Percentiles rank a stretch among this genome's conserved stretches.
Conservation (phyloP, 1,140 invertebrate genomes). For the Drosophila watanabei region DNA sequence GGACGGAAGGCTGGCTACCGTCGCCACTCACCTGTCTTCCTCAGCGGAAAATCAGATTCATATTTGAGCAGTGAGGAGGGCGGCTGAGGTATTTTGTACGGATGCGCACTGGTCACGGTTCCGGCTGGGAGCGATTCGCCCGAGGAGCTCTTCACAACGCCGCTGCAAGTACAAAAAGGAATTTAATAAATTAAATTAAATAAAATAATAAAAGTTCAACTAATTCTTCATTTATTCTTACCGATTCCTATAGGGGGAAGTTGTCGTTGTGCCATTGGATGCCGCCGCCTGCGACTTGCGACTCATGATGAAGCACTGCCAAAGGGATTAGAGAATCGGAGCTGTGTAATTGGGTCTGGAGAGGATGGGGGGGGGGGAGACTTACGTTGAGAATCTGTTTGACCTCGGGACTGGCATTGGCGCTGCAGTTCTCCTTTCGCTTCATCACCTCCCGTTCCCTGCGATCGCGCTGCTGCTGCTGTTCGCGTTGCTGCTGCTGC, state of each 20-base stretch:
- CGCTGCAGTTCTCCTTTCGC: slow-evolving; percentile 97
- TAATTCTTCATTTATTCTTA: slow-evolving; percentile 81
- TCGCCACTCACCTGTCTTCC: slow-evolving; percentile 95
- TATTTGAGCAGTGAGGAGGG: slow-evolving; percentile 88
- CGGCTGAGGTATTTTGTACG: slow-evolving; percentile 89
- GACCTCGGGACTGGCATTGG: slow-evolving; percentile 97
- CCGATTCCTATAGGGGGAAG: slow-evolving; percentile 93
- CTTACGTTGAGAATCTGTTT: slow-evolving; percentile 96
- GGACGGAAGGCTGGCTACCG: neutral
- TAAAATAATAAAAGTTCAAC: neutral
- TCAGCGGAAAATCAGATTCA: slow-evolving; percentile 95
- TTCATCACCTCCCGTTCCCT: slow-evolving; percentile 88
- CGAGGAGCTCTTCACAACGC: slow-evolving; percentile 88
- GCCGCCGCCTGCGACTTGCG: slow-evolving; percentile 93
- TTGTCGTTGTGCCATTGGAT: slow-evolving; percentile 89
- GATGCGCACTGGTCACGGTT: slow-evolving; percentile 88
- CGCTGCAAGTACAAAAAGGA: slow-evolving; percentile 76
- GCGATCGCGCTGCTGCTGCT: slow-evolving; percentile 87
- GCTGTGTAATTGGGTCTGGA: neutral
- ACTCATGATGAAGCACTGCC: slow-evolving; percentile 94
- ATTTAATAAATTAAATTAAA: neutral
- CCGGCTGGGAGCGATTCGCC: slow-evolving; percentile 88
- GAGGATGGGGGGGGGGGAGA: neutral
- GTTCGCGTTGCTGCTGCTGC: slow-evolving; percentile 84
- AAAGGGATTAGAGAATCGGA: neutral